These are phyloP conservation scores for Acromyrmex echinatior DNA, from an alignment of 1,140 invertebrate genomes.

Conservation along the genomic window DNA sequence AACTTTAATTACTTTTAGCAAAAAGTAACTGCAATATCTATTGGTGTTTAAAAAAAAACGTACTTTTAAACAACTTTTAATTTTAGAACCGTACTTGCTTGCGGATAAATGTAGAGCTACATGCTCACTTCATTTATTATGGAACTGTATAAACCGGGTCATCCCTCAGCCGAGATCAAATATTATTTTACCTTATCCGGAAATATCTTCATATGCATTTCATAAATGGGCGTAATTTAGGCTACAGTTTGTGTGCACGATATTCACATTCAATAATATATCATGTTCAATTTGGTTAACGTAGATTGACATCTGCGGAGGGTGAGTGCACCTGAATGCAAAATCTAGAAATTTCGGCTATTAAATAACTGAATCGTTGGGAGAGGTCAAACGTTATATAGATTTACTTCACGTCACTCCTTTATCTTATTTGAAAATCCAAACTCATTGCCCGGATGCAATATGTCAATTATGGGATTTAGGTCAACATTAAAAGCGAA, in stretches of 20 bases:
- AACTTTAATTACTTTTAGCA: not conserved
- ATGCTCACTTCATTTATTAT: slow-evolving; percentile 22
- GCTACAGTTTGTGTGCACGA: not conserved
- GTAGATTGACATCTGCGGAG: slow-evolving; percentile 35
- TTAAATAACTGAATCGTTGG: slow-evolving; percentile 44
- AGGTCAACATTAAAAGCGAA: slow-evolving; percentile 38
- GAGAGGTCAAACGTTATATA: slow-evolving; percentile 27
- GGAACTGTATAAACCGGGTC: slow-evolving; percentile 22
- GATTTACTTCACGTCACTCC: slow-evolving; percentile 10
- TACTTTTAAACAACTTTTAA: slow-evolving; percentile 16
- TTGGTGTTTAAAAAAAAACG: not conserved
- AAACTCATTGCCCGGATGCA: slow-evolving; percentile 21
- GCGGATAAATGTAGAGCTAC: slow-evolving; percentile 21
- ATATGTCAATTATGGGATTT: slow-evolving; percentile 51
- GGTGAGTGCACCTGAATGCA: not conserved
- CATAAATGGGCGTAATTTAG: slow-evolving; percentile 27
- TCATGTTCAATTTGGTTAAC: slow-evolving; percentile 24
- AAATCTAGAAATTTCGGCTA: slow-evolving; percentile 41
- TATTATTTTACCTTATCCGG: slow-evolving; percentile 39
- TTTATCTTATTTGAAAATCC: slow-evolving; percentile 25
- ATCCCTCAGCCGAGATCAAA: slow-evolving; percentile 20
- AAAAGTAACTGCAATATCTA: not conserved
- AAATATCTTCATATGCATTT: slow-evolving; percentile 46
- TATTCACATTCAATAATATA: slow-evolving; percentile 33
- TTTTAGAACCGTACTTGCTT: not conserved